Conservation (phyloP, 2,888 invertebrate species). For the Hecatera dysodea region DNA sequence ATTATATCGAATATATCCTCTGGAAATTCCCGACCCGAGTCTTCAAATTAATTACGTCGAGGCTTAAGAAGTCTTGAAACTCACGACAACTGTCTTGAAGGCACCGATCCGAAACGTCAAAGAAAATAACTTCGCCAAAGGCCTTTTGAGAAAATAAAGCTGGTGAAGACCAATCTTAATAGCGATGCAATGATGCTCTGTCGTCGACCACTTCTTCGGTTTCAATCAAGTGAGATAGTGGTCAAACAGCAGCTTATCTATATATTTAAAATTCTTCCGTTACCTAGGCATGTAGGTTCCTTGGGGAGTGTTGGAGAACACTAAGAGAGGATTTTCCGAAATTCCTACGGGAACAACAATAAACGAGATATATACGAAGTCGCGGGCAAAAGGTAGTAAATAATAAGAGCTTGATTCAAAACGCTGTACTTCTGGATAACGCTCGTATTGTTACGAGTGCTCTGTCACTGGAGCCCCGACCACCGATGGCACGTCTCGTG, state of each 20-base stretch:
- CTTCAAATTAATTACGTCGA: conserved; percentile 10
- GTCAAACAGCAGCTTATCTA: not conserved
- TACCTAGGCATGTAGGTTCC: too few relatives aligned
- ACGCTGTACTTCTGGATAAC: not conserved
- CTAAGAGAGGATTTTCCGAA: too few relatives aligned
- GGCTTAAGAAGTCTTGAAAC: conserved; percentile 8
- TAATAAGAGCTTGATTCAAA: too few relatives aligned
- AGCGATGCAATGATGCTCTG: not conserved
- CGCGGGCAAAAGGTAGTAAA: too few relatives aligned
- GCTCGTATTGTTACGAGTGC: not conserved
- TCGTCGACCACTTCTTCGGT: not conserved
- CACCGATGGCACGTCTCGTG: not conserved
- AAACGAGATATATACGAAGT: too few relatives aligned
- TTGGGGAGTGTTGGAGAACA: too few relatives aligned
- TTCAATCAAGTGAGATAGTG: not conserved
- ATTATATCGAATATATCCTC: not conserved
- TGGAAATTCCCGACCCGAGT: not conserved
- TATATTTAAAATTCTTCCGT: too few relatives aligned
- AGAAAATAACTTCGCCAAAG: not conserved
- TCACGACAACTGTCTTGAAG: not conserved
- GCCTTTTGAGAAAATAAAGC: not conserved
- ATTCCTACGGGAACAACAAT: too few relatives aligned
- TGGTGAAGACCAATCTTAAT: not conserved
- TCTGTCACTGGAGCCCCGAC: not conserved
- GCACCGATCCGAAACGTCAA: not conserved